Evolutionary conservation across 2,113 vertebrate species (phyloP).

Genomic region (Lasiurus cinereus): DNA sequence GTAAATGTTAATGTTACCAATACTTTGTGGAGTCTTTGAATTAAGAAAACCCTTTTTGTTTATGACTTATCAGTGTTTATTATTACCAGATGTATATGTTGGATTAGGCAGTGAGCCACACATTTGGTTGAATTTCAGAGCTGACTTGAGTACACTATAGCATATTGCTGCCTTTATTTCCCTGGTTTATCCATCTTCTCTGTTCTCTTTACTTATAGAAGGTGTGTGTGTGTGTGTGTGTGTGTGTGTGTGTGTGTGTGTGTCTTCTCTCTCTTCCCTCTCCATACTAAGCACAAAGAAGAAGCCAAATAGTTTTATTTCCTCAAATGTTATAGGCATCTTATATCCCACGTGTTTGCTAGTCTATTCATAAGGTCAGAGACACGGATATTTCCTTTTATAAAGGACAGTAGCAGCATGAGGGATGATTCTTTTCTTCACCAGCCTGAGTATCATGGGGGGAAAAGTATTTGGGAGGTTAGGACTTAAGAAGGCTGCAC

Average conservation of each 20-base stretch:
- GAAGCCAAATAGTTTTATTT: not conserved
- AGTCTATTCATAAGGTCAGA: not conserved
- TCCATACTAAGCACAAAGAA: not conserved
- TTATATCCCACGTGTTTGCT: not conserved
- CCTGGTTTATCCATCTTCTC: constrained; percentile 8
- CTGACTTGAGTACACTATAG: not conserved
- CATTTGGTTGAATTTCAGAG: constrained; percentile 52
- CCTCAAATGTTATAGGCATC: not conserved
- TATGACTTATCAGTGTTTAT: constrained; percentile 69
- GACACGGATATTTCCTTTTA: not conserved
- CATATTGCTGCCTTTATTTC: constrained; percentile 42
- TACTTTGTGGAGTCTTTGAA: constrained; percentile 57
- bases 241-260: not conserved
- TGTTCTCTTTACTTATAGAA: not conserved
- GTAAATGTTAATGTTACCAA: constrained; percentile 61
- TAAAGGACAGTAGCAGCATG: not conserved
- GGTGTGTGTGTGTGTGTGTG: too few relatives aligned
- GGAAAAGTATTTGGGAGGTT: not conserved
- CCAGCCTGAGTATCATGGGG: not conserved
- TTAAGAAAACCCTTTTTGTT: constrained; percentile 70
- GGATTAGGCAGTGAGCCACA: constrained; percentile 55
- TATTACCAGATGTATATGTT: constrained; percentile 66
- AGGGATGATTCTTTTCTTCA: not conserved
- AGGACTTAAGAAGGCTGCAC: not conserved
- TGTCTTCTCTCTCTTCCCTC: not conserved